These are phyloP conservation scores for Buathra laborator DNA, from an alignment of 2,888 invertebrate genomes.

Conservation along the genomic window DNA sequence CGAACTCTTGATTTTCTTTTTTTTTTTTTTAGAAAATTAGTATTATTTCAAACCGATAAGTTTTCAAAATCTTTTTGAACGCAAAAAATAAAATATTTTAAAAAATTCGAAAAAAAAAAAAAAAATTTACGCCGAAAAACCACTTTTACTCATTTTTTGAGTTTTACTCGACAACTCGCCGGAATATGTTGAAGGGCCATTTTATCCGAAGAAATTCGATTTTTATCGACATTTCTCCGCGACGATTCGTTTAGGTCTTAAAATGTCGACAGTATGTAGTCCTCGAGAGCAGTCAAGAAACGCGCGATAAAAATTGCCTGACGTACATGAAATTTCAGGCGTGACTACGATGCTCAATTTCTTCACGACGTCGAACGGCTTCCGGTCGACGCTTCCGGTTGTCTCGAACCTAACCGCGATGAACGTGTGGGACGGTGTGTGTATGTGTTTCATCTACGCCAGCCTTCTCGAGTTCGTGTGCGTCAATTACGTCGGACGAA, in stretches of 20 bases:
- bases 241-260: not conserved
- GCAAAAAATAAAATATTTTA: too few relatives aligned
- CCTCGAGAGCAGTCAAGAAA: not conserved
- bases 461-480: conserved; percentile 97
- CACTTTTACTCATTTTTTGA: too few relatives aligned
- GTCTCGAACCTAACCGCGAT: conserved; percentile 97
- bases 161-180: not conserved
- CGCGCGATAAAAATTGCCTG: conserved; percentile 3
- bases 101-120: too few relatives aligned
- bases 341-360: conserved; percentile 99
- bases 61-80: too few relatives aligned
- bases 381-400: conserved; percentile 96
- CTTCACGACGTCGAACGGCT: conserved; percentile 97
- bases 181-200: not conserved
- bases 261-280: not conserved
- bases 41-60: too few relatives aligned
- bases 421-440: conserved; percentile 99
- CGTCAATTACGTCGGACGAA: conserved; percentile 97
- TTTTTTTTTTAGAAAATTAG: too few relatives aligned
- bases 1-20: too few relatives aligned
- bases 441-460: conserved; percentile 98
- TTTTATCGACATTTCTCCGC: not conserved
- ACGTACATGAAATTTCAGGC: conserved; percentile 87
- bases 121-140: not conserved
- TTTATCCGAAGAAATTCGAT: not conserved